Evolutionary conservation across 2,797 vertebrate genomes (phyloP).

Genomic region (Enteromius trimaculatus): DNA sequence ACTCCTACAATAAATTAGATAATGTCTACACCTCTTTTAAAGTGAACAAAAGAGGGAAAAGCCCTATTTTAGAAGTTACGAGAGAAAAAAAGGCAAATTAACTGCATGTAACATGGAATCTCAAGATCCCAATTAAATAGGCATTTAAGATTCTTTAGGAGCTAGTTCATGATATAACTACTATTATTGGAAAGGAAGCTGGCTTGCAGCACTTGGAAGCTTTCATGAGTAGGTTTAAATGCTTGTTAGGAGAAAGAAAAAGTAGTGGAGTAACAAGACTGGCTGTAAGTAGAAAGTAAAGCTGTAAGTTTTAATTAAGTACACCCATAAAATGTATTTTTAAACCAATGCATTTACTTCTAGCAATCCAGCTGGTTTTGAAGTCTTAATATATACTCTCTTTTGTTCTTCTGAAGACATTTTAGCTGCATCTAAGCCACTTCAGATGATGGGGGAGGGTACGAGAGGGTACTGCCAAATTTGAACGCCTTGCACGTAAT

Average conservation of each 20-base stretch:
- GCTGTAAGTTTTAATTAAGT: constrained; percentile 74
- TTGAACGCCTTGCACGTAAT: constrained; percentile 42
- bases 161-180: constrained; percentile 63
- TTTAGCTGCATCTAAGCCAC: constrained; percentile 68
- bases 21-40: constrained; percentile 55
- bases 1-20: constrained; percentile 60
- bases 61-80: constrained; percentile 49
- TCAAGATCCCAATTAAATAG: constrained; percentile 46
- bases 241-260: constrained; percentile 65
- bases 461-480: constrained; percentile 38
- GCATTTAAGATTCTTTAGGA: constrained; percentile 55
- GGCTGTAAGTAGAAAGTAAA: constrained; percentile 63
- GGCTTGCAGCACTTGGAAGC: constrained; percentile 59
- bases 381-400: constrained; percentile 70
- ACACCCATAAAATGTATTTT: constrained; percentile 78
- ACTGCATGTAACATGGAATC: constrained; percentile 44
- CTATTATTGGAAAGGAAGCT: constrained; percentile 59
- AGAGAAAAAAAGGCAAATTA: constrained; percentile 54
- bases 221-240: constrained; percentile 65
- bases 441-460: constrained; percentile 70
- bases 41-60: constrained; percentile 40
- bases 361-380: constrained; percentile 70
- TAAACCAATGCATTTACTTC: constrained; percentile 67
- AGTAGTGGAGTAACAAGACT: constrained; percentile 55
- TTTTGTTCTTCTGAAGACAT: constrained; percentile 63